These are phyloP conservation scores for Drosophila carrolli DNA, from an alignment of 1,140 invertebrate genomes.

Conservation along the genomic window DNA sequence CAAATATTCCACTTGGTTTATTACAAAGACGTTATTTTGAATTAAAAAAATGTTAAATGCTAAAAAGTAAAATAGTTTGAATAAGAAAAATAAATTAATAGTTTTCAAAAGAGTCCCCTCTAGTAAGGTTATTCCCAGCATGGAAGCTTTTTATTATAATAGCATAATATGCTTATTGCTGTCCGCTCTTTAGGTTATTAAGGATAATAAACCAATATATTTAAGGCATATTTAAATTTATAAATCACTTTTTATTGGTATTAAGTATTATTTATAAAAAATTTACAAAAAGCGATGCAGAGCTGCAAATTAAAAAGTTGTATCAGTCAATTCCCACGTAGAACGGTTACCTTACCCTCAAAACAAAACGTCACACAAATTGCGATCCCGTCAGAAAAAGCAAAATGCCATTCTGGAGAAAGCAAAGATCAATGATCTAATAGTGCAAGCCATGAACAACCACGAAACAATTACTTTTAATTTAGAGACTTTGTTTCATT, in stretches of 20 bases:
- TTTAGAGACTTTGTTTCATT: constrained; percentile 4
- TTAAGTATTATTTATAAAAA: constrained; percentile 25
- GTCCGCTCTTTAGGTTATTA: constrained; percentile 15
- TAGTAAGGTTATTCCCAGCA: constrained; percentile 11
- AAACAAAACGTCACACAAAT: constrained; percentile 20
- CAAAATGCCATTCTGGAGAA: constrained; percentile 18
- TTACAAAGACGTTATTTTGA: constrained; percentile 7
- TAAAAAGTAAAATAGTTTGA: constrained; percentile 24
- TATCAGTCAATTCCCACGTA: constrained; percentile 12
- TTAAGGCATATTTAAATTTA: constrained; percentile 13
- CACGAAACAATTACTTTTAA: constrained; percentile 8
- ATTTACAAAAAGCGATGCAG: constrained; percentile 30
- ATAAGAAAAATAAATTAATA: constrained; percentile 25
- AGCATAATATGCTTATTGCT: constrained; percentile 15
- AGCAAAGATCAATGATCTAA: constrained; percentile 26
- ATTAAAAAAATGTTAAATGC: constrained; percentile 8
- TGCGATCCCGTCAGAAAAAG: constrained; percentile 17
- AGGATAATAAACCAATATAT: constrained; percentile 1
- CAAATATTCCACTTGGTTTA: constrained; percentile 15
- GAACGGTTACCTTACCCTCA: constrained; percentile 16
- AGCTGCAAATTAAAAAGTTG: constrained; percentile 37
- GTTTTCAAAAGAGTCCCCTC: background rate
- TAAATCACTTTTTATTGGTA: constrained; percentile 9
- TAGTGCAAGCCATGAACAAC: constrained; percentile 16
- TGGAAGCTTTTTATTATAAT: constrained; percentile 12